These are phyloP conservation scores for Mus minutoides DNA, from an alignment of 2,797 vertebrate genomes.

Conservation along the genomic window DNA sequence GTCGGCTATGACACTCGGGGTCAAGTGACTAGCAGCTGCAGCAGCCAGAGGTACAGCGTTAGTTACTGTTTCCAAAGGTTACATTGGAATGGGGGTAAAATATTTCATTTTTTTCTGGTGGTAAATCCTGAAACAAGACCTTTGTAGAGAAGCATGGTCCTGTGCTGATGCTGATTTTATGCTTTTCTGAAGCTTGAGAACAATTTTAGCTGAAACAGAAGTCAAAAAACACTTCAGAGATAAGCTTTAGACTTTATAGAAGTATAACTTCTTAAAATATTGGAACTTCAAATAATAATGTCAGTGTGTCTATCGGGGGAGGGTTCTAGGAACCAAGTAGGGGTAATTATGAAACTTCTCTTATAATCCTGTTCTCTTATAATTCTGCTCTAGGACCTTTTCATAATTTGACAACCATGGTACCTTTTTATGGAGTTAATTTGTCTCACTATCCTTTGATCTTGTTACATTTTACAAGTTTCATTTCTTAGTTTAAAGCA, in stretches of 20 bases:
- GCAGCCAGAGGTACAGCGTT: slow-evolving; percentile 92
- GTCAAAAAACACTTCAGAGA: slow-evolving; percentile 36
- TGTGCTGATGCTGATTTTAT: slow-evolving; percentile 47
- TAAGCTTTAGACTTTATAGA: slow-evolving; percentile 57
- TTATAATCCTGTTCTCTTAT: not conserved
- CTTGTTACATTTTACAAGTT: slow-evolving; percentile 2
- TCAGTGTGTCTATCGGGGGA: not conserved
- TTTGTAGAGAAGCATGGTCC: slow-evolving; percentile 49
- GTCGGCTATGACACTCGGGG: slow-evolving; percentile 96
- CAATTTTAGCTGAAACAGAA: slow-evolving; percentile 49
- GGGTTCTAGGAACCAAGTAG: not conserved
- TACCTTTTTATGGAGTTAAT: not conserved
- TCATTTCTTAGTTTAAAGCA: slow-evolving; percentile 60
- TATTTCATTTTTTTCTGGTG: not conserved
- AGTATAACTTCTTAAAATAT: slow-evolving; percentile 30
- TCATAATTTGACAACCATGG: slow-evolving; percentile 42
- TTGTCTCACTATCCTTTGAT: slow-evolving; percentile 43
- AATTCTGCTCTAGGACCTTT: slow-evolving; percentile 21
- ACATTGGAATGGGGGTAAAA: slow-evolving; percentile 29
- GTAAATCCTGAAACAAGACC: slow-evolving; percentile 49
- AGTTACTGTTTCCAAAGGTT: slow-evolving; percentile 77
- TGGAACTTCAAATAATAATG: slow-evolving; percentile 16
- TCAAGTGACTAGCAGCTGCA: slow-evolving; percentile 94
- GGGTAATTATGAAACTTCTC: slow-evolving; percentile 35
- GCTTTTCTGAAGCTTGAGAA: not conserved